A percentile compares a stretch with the other conserved stretches of the same genome.
Conservation (phyloP, 2,888 invertebrate species). For the Merodon equestris region DNA sequence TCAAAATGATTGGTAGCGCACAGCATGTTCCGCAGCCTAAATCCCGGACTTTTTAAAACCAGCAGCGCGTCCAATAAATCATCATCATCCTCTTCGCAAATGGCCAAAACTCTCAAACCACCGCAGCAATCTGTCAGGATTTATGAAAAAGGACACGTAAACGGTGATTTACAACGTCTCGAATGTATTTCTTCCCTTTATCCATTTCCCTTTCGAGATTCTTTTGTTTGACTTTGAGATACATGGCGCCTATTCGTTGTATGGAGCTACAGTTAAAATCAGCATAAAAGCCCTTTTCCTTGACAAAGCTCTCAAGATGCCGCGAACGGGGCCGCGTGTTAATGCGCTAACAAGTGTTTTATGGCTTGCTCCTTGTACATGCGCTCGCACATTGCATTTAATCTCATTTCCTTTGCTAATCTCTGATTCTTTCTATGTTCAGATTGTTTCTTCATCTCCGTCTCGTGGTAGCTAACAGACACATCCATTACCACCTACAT, state of each 20-base stretch:
- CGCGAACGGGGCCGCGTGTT: constrained; percentile 40
- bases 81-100: constrained; percentile 27
- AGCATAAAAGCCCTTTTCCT: constrained; percentile 18
- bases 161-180: constrained; percentile 56
- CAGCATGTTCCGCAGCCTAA: no score
- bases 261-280: constrained; percentile 8
- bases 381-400: constrained; percentile 29
- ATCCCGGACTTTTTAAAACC: constrained; percentile 28
- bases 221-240: constrained; percentile 9
- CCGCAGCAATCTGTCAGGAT: constrained; percentile 63
- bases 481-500: constrained; percentile 20
- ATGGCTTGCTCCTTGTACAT: constrained; percentile 33
- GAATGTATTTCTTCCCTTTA: constrained; percentile 15
- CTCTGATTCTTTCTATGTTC: constrained; percentile 19
- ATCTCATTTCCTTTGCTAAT: constrained; percentile 58
- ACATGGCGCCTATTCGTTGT: constrained; percentile 44
- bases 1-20: constrained; percentile 24
- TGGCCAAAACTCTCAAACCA: constrained; percentile 17
- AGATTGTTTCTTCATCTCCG: neutral
- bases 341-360: constrained; percentile 65
- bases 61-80: constrained; percentile 55
- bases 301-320: constrained; percentile 28
- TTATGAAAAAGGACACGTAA: constrained; percentile 66
- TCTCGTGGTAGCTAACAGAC: neutral
- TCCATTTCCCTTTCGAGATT: neutral